Evolutionary conservation across 2,113 vertebrate species (phyloP).

Genomic region (Oryzias curvinotus): DNA sequence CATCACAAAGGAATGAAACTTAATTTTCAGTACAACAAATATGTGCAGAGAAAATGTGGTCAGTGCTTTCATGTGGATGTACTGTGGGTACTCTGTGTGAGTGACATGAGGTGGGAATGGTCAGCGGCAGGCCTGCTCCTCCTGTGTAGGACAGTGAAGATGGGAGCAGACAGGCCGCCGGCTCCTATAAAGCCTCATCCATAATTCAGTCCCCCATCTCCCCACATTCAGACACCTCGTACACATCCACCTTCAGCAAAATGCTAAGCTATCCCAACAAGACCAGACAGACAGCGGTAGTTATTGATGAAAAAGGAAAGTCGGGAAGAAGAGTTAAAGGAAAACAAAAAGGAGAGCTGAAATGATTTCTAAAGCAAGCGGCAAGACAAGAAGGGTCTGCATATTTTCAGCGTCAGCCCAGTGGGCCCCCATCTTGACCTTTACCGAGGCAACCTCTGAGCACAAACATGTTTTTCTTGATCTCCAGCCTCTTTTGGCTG

Average conservation of each 20-base stretch:
- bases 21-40: too few relatives aligned
- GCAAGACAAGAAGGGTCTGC: conserved; percentile 25
- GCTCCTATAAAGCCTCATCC: conserved; percentile 65
- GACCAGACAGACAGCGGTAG: conserved; percentile 8
- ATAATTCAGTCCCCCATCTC: conserved; percentile 61
- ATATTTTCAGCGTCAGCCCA: conserved; percentile 1
- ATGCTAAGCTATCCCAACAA: conserved; percentile 24
- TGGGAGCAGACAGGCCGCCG: conserved; percentile 60
- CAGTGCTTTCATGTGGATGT: conserved; percentile 4
- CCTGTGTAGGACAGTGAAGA: conserved; percentile 57
- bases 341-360: conserved; percentile 2
- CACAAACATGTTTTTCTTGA: conserved; percentile 50
- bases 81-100: conserved; percentile 29
- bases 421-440: conserved; percentile 37
- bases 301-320: conserved; percentile 3
- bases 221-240: conserved; percentile 46
- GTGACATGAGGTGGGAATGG: conserved; percentile 46
- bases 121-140: conserved; percentile 45
- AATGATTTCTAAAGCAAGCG: neutral
- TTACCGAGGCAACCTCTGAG: conserved; percentile 38
- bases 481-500: conserved; percentile 45
- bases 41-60: neutral
- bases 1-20: neutral
- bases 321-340: neutral
- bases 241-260: conserved; percentile 28